Conservation (phyloP, 2,113 vertebrate species). For the Lipophrys pholis region DNA sequence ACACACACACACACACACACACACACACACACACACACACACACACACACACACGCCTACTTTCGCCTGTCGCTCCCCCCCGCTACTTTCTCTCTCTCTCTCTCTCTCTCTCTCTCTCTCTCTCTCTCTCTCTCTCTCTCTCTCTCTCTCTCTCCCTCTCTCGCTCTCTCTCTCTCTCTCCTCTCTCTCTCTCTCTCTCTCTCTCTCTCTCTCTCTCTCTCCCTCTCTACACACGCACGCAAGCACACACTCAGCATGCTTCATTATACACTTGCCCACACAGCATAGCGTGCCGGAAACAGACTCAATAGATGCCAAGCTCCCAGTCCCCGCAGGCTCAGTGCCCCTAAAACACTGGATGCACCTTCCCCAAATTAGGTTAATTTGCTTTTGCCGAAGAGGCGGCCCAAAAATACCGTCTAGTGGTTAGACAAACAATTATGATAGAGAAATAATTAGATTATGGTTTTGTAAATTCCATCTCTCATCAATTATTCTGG, state of each 20-base stretch:
- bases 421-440: conserved; percentile 31
- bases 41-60: conserved; percentile 34
- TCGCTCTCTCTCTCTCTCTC: conserved; percentile 25
- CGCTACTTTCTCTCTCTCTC: background rate
- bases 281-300: conserved; percentile 81
- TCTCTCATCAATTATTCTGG: conserved; percentile 22
- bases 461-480: conserved; percentile 13
- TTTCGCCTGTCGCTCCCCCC: conserved; percentile 34
- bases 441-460: conserved; percentile 22
- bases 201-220: background rate
- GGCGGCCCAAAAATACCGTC: conserved; percentile 48
- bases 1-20: conserved; percentile 34
- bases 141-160: background rate
- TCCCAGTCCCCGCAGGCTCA: conserved; percentile 72
- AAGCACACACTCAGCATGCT: conserved; percentile 73
- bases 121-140: conserved; percentile 5
- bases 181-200: conserved; percentile 1
- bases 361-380: conserved; percentile 75
- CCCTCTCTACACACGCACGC: conserved; percentile 44
- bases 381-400: conserved; percentile 65
- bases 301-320: conserved; percentile 75
- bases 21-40: conserved; percentile 6
- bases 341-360: conserved; percentile 71
- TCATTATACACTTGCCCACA: conserved; percentile 81
- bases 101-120: conserved; percentile 29